phyloP scores from a whole-genome alignment of 2,888 invertebrate genomes.

The Ichneumoninae sp. region DNA sequence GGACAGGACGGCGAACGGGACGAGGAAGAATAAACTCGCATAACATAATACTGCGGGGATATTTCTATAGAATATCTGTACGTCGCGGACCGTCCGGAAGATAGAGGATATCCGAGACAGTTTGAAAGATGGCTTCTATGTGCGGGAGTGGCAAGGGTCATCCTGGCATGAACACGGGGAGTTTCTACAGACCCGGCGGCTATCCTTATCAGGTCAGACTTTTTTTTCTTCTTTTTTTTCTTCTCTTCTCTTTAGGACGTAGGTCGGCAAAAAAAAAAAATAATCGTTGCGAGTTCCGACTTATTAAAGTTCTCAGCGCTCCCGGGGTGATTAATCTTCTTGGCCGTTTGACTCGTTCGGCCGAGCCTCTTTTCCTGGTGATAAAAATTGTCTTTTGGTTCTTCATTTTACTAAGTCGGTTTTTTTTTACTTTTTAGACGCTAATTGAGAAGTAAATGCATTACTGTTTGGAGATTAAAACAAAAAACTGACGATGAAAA shows the following conservation, averaged over 20 bases:
- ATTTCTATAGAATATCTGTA: constrained; percentile 22
- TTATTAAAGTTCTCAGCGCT: not conserved
- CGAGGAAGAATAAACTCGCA: constrained; percentile 32
- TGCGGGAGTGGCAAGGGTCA: constrained; percentile 88
- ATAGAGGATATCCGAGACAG: constrained; percentile 30
- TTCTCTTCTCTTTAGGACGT: not conserved
- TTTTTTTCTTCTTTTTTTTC: constrained; percentile 23
- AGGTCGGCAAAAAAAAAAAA: not conserved
- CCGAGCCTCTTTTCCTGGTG: not conserved
- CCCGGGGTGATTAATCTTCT: not conserved
- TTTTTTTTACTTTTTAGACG: too few species aligned
- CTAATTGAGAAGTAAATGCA: too few species aligned
- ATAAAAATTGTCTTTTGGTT: not conserved
- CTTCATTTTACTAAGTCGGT: too few species aligned
- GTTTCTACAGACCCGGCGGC: constrained; percentile 86
- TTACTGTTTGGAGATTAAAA: too few species aligned
- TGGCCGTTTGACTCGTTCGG: not conserved
- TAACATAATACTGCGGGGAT: constrained; percentile 18
- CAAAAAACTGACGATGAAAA: too few species aligned
- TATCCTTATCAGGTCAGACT: constrained; percentile 83
- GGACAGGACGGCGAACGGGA: constrained; percentile 42
- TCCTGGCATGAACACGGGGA: constrained; percentile 87
- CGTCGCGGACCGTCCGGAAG: constrained; percentile 4
- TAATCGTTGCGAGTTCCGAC: not conserved
- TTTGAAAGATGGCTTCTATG: constrained; percentile 87